Evolutionary conservation across 2,797 vertebrate species (phyloP).

Genomic region (Neosalanx taihuensis): DNA sequence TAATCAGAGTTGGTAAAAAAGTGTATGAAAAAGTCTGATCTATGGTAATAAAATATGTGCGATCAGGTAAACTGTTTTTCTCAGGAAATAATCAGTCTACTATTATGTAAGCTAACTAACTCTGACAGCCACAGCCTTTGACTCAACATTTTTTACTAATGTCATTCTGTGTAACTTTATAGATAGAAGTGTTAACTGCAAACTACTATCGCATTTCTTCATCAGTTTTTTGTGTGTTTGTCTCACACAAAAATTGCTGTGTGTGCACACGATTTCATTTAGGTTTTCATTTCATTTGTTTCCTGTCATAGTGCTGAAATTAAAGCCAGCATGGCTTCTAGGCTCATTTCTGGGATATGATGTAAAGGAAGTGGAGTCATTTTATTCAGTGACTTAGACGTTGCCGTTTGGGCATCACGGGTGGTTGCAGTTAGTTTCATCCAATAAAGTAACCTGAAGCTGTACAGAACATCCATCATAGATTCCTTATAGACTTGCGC

Average conservation of each 20-base stretch:
- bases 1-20: background rate
- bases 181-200: background rate
- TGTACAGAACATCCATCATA: background rate
- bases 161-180: background rate
- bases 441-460: background rate
- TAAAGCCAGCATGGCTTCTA: background rate
- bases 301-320: conserved; percentile 7
- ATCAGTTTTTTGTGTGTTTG: background rate
- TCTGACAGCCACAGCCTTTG: conserved; percentile 19
- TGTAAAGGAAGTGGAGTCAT: background rate
- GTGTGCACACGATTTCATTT: background rate
- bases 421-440: background rate
- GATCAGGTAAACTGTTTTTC: conserved; percentile 51
- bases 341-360: background rate
- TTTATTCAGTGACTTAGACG: background rate
- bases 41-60: conserved; percentile 34
- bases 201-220: background rate
- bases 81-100: conserved; percentile 63
- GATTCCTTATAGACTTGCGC: background rate
- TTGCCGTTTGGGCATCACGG: background rate
- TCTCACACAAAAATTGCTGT: background rate
- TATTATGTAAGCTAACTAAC: conserved; percentile 1
- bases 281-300: background rate
- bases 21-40: background rate
- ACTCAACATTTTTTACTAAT: background rate